Evolutionary conservation across 2,113 vertebrate genomes (phyloP), one percentile per base, ranked within the genome.

Genomic region (Gallinago undulata): DNA sequence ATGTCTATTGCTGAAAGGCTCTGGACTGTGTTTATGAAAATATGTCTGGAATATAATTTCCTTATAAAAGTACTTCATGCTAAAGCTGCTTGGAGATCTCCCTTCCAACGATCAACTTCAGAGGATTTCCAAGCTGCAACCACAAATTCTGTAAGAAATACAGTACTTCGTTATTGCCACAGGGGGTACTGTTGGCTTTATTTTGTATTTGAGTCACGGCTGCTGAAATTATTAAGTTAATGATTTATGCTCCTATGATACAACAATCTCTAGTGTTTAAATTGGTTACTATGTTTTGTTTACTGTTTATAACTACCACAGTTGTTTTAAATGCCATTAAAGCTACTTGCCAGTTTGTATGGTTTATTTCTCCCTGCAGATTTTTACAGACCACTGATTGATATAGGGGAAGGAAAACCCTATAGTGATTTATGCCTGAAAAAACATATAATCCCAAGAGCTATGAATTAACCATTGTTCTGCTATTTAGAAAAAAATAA

Each of bases 181-280:
- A 98, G 98, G 98, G 98, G 98, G 98, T 98, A 98, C 97, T 98
- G 95, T 98, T 98, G 97, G 94, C 96, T 97, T 98, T 97, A 98
- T 98, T 98, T 98, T 98, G 96, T 94, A 19, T 93, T 91, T 92
- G 87, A 97, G 90, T 93, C 90, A 59, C 57, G 94, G 91, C 95
- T 97, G 96, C 93, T 98, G 97, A 98, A 98, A 98, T 98, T 96
- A 98, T 98, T 97, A 97, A 98, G 67, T 93, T 97, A 97, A 98
- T 98, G 97, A 98, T 98, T 98, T 98, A 98, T 98, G 87, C 80
- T 91, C 23, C 93, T 84, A 79, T 84, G 95, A 95, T 95, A 97
- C 95, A 98, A 97, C 94, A 96, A 97, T 97, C 97, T 97, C 96
- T 91, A 96, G 95, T 97, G 96, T 97, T 98, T 97, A 90, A 97